Evolutionary conservation across 1,140 invertebrate species (phyloP).

Genomic region (Drosophila teissieri): DNA sequence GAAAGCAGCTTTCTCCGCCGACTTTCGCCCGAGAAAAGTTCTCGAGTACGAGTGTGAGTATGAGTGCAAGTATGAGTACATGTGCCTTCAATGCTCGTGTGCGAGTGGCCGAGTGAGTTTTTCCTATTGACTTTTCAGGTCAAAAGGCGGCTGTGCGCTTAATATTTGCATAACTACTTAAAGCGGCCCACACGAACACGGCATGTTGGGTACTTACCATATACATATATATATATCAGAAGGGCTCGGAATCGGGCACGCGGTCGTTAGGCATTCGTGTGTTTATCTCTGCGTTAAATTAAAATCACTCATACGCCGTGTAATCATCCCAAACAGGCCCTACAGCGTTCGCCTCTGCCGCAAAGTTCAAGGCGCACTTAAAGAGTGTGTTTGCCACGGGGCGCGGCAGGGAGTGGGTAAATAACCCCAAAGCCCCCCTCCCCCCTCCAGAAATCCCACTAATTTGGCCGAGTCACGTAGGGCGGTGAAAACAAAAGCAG

Average conservation of each 20-base stretch:
- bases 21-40: constrained; percentile 21
- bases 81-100: constrained; percentile 25
- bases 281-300: constrained; percentile 63
- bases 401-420: not conserved
- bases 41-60: not conserved
- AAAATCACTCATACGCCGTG: constrained; percentile 75
- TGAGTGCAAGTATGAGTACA: constrained; percentile 1
- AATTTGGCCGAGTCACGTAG: constrained; percentile 70
- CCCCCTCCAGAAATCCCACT: constrained; percentile 1
- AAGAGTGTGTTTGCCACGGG: not conserved
- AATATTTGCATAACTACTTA: constrained; percentile 80
- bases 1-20: constrained; percentile 32
- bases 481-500: constrained; percentile 38
- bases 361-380: constrained; percentile 68
- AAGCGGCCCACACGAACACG: constrained; percentile 40
- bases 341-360: constrained; percentile 21
- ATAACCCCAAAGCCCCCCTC: not conserved
- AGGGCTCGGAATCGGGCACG: constrained; percentile 19
- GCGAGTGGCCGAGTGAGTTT: constrained; percentile 58
- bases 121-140: constrained; percentile 75
- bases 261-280: constrained; percentile 41
- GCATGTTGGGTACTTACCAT: constrained; percentile 17
- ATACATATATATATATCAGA: not conserved
- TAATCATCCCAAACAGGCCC: constrained; percentile 49
- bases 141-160: constrained; percentile 74